These are phyloP conservation scores for Lanistes nyassanus DNA, from an alignment of 1,140 invertebrate species.

Conservation along the genomic window DNA sequence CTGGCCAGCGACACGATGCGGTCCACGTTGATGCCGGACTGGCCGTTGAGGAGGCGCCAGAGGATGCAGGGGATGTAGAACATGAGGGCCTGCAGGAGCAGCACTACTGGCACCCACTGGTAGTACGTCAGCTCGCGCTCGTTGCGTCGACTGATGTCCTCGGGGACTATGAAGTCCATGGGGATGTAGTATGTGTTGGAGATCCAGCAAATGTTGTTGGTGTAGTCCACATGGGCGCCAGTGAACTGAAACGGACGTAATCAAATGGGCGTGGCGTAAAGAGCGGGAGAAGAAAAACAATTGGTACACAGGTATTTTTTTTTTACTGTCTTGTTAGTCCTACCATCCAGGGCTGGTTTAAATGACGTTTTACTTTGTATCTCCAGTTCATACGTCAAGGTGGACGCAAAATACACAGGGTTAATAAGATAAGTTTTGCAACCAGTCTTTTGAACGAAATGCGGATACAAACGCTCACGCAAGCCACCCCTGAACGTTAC, in stretches of 20 bases:
- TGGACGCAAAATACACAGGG: no score
- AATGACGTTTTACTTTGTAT: no score
- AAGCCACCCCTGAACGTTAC: no score
- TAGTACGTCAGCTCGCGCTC: slow-evolving; percentile 68
- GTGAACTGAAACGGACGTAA: slow-evolving; percentile 61
- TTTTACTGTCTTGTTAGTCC: background rate
- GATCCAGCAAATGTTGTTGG: slow-evolving; percentile 66
- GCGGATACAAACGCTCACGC: no score
- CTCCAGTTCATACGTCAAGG: no score
- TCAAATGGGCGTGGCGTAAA: background rate
- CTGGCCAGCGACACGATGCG: slow-evolving; percentile 57
- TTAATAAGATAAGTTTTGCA: no score
- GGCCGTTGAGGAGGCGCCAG: slow-evolving; percentile 69
- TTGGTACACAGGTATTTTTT: background rate
- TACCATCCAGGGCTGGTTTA: no score
- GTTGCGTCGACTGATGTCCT: slow-evolving; percentile 45
- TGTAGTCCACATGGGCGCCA: slow-evolving; percentile 67
- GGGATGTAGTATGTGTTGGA: slow-evolving; percentile 68
- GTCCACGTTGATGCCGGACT: slow-evolving; percentile 68
- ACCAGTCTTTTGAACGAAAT: no score
- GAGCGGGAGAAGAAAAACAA: background rate
- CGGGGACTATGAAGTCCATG: slow-evolving; percentile 52
- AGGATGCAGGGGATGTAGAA: slow-evolving; percentile 72
- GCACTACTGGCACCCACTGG: slow-evolving; percentile 72
- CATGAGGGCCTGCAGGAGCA: slow-evolving; percentile 70